A percentile compares a stretch with the other conserved stretches of the same genome.
These are phyloP conservation scores for Semnopithecus entellus DNA, from an alignment of 2,113 vertebrate genomes.

Conservation along the genomic window DNA sequence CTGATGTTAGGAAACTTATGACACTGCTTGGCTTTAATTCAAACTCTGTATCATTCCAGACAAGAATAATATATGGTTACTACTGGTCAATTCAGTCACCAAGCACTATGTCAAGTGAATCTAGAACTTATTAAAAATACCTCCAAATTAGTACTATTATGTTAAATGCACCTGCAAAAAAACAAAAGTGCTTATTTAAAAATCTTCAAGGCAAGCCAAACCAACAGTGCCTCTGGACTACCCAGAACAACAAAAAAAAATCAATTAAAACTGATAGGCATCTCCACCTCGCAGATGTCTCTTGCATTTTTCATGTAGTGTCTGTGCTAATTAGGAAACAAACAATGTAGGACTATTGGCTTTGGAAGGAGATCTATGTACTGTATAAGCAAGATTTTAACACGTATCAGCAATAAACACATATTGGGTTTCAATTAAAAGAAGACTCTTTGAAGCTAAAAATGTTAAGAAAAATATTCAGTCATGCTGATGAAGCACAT, in stretches of 20 bases:
- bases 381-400: slow-evolving; percentile 67
- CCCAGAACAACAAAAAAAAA: background rate
- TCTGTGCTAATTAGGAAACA: slow-evolving; percentile 69
- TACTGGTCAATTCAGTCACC: background rate
- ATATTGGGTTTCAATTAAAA: slow-evolving; percentile 67
- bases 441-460: slow-evolving; percentile 62
- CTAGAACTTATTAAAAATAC: slow-evolving; percentile 23
- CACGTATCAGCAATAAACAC: slow-evolving; percentile 71
- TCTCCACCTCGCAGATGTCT: slow-evolving; percentile 54
- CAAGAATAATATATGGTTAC: no score
- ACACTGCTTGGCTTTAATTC: background rate
- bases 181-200: slow-evolving; percentile 47
- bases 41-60: background rate
- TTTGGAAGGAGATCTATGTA: slow-evolving; percentile 51
- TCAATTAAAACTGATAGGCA: slow-evolving; percentile 40
- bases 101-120: background rate
- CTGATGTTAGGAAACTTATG: background rate
- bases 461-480: slow-evolving; percentile 35
- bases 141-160: background rate
- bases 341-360: slow-evolving; percentile 55
- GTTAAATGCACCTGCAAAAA: slow-evolving; percentile 1
- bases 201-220: slow-evolving; percentile 16
- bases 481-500: slow-evolving; percentile 50
- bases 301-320: slow-evolving; percentile 51
- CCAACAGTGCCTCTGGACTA: slow-evolving; percentile 18